Conservation (phyloP, 2,113 vertebrate species). For the Athene cunicularia region DNA sequence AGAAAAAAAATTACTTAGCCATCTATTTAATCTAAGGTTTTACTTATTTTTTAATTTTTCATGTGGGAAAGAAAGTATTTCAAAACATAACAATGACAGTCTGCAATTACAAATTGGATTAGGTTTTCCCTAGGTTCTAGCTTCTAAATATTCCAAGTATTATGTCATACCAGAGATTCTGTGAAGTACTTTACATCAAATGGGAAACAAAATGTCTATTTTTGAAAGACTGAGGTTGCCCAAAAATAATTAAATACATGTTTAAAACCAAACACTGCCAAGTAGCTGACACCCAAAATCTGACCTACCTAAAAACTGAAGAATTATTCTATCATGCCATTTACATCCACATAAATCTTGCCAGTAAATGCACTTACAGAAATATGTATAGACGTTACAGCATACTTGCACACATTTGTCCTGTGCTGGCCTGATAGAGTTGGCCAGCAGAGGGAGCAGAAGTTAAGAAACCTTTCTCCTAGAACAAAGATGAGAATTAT, state of each 20-base stretch:
- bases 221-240: slow-evolving; percentile 15
- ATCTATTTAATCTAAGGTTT: slow-evolving; percentile 33
- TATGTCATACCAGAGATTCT: slow-evolving; percentile 51
- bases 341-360: neutral
- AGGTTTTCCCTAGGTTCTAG: slow-evolving; percentile 37
- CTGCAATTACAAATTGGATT: slow-evolving; percentile 33
- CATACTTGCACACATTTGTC: neutral
- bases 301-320: slow-evolving; percentile 23
- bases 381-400: neutral
- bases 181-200: slow-evolving; percentile 61
- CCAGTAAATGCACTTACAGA: neutral
- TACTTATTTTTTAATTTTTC: slow-evolving; percentile 41
- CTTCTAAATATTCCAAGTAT: slow-evolving; percentile 56
- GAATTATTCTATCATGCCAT: neutral
- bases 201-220: slow-evolving; percentile 59
- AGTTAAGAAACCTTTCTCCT: neutral
- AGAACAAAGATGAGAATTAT: neutral
- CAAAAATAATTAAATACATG: slow-evolving; percentile 61
- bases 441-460: slow-evolving; percentile 65
- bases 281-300: slow-evolving; percentile 54
- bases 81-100: slow-evolving; percentile 33
- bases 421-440: neutral
- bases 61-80: slow-evolving; percentile 31
- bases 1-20: neutral
- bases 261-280: slow-evolving; percentile 52